These are phyloP conservation scores for Aleiodes leptofemur DNA, from an alignment of 2,888 invertebrate genomes.

Conservation along the genomic window DNA sequence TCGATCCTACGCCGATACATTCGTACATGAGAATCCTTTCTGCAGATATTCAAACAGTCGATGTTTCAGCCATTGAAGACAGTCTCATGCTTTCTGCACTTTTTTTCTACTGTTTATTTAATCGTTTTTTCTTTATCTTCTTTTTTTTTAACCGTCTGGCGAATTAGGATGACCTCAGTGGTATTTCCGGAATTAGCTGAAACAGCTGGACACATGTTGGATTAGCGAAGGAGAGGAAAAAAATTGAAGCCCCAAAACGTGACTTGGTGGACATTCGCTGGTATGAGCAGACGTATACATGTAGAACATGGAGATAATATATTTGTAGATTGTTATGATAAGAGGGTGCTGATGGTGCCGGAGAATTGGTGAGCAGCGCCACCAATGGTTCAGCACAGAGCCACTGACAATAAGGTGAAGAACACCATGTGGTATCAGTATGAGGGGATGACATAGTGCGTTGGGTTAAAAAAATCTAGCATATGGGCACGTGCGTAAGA, in stretches of 20 bases:
- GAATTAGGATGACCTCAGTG: background rate
- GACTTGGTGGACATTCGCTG: slow-evolving; percentile 6
- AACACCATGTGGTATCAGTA: slow-evolving; percentile 29
- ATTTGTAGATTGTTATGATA: slow-evolving; percentile 66
- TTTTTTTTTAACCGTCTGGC: background rate
- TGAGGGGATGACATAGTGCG: slow-evolving; percentile 49
- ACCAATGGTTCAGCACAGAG: slow-evolving; percentile 19
- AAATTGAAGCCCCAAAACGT: slow-evolving; percentile 13
- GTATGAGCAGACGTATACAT: slow-evolving; percentile 66
- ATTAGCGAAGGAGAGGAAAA: slow-evolving; percentile 5
- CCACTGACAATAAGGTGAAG: slow-evolving; percentile 7
- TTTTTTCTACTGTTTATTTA: background rate
- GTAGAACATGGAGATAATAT: slow-evolving; percentile 63
- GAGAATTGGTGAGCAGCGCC: background rate
- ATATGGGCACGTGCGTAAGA: slow-evolving; percentile 71
- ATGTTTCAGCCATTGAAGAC: background rate
- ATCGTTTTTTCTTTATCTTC: too few species aligned
- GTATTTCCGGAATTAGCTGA: background rate
- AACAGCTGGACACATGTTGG: slow-evolving; percentile 19
- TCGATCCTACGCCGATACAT: slow-evolving; percentile 21
- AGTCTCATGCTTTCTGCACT: background rate
- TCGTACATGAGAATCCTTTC: background rate
- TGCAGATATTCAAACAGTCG: background rate
- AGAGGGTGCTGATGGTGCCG: slow-evolving; percentile 24
- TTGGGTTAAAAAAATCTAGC: slow-evolving; percentile 58